A percentile compares a stretch with the other conserved stretches of the same genome.
phyloP scores from a whole-genome alignment of 2,888 invertebrate species.

The Pollenia griseotomentosa region DNA sequence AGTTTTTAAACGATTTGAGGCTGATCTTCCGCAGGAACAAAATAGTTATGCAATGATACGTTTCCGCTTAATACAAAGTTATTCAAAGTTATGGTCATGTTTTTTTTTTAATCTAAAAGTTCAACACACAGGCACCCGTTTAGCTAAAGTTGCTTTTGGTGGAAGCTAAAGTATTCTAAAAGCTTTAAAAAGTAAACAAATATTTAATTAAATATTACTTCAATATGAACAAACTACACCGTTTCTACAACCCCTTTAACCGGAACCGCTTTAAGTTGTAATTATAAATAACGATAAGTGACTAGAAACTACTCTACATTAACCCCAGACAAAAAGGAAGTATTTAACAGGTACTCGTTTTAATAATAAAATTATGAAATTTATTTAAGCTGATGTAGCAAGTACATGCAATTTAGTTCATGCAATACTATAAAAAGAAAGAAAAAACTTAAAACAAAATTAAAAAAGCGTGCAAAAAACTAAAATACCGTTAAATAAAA shows the following conservation, averaged over 20 bases:
- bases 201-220: not conserved
- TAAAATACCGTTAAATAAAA: constrained; percentile 9
- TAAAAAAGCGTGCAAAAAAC: constrained; percentile 47
- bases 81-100: constrained; percentile 31
- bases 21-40: constrained; percentile 73
- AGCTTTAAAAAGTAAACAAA: constrained; percentile 7
- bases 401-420: constrained; percentile 66
- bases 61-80: not conserved
- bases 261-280: constrained; percentile 32
- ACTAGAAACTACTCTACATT: constrained; percentile 8
- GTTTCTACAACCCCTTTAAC: constrained; percentile 34
- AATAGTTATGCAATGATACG: constrained; percentile 20
- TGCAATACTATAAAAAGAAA: constrained; percentile 39
- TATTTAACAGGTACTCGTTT: constrained; percentile 20
- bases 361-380: constrained; percentile 23
- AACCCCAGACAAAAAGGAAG: constrained; percentile 45
- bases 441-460: not conserved
- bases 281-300: constrained; percentile 25
- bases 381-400: constrained; percentile 29
- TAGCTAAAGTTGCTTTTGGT: not conserved
- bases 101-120: not conserved
- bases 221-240: constrained; percentile 7
- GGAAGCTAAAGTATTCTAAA: constrained; percentile 13
- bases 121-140: not conserved
- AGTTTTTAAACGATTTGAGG: constrained; percentile 50